Base-by-base conservation (phyloP, 2,888 invertebrate genomes). In the Scaptomyza tumidula region DNA sequence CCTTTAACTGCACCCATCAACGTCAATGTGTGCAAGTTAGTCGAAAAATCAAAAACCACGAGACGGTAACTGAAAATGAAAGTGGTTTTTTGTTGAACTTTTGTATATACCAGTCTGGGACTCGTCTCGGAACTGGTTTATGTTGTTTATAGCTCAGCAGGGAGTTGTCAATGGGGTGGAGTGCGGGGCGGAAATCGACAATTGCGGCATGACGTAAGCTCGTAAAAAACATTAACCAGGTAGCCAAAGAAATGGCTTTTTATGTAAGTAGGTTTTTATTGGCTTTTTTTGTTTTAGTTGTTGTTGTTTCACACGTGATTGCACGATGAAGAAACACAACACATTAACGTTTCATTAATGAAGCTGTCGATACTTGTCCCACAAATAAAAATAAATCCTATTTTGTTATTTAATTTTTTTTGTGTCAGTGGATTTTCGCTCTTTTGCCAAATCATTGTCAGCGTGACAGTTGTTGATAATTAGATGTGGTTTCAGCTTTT, bases 141-240 rank as follows among this genome's bases (percentile, higher is more conserved):
- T 55, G 35, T 49, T 7, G 45, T 49, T 50, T 39, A n/a, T n/a
- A 52, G 41, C 43, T 3, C 46, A 6, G 31, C 13, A 16, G 33
- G 11, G 13, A 27, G 19, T 46, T 39, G 57, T 16, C 7, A 9
- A 14, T 33, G 31, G 37, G 39, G 60, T 14, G 67, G 50, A 39
- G 39, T 43, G 44, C 14, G 43, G 62, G n/a, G 62, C 4, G 65
- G 54, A 43, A 44, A 31, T 24, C 16, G 24, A 52, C 74, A 78
- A 78, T 76, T 82, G 70, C 27, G 39, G 27, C 46, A 50, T 83
- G 82, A 83, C 85, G 80, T 63, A 83, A 83, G 69, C 58, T 57
- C 55, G 57, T 45, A 29, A 52, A 60, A 60, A 56, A 45, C 56
- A 49, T 64, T 57, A 48, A 59, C 45, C 64, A 63, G 75, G 16